phyloP scores from a whole-genome alignment of 2,888 invertebrate species.

The Thera obeliscata region DNA sequence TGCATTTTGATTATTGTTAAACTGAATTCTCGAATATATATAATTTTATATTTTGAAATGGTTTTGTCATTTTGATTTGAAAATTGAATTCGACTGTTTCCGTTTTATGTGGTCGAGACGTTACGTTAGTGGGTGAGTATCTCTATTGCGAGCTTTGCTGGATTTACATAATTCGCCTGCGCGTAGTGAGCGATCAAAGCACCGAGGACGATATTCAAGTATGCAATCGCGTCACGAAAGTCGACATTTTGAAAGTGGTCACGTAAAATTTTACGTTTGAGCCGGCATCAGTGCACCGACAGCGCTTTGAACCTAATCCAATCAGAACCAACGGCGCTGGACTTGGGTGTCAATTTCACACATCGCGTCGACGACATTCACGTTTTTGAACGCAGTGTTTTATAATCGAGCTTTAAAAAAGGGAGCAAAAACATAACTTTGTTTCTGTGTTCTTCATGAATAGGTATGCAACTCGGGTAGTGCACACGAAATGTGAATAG shows the following conservation, averaged over 20 bases:
- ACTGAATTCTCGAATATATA: no score
- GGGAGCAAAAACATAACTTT: background rate
- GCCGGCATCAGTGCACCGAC: slow-evolving; percentile 71
- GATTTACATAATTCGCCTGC: slow-evolving; percentile 73
- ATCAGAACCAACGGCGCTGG: slow-evolving; percentile 77
- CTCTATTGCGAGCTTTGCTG: slow-evolving; percentile 59
- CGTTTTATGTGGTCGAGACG: slow-evolving; percentile 48
- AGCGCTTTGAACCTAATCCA: slow-evolving; percentile 80
- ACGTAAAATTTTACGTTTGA: slow-evolving; percentile 84
- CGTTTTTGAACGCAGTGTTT: slow-evolving; percentile 31
- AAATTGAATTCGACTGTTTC: slow-evolving; percentile 51
- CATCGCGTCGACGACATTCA: slow-evolving; percentile 50
- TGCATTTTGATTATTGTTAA: no score
- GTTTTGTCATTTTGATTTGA: slow-evolving; percentile 39
- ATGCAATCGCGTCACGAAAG: slow-evolving; percentile 73
- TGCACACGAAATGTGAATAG: no score
- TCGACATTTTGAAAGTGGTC: slow-evolving; percentile 79
- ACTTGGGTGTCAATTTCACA: slow-evolving; percentile 76
- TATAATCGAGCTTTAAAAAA: slow-evolving; percentile 18
- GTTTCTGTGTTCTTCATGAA: no score
- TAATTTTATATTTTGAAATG: slow-evolving; percentile 2
- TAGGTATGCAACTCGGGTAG: no score
- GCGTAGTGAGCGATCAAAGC: slow-evolving; percentile 65
- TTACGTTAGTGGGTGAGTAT: slow-evolving; percentile 55
- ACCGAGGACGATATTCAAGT: slow-evolving; percentile 60